Conservation (phyloP, 2,113 vertebrate genomes). For the Mesocricetus auratus region DNA sequence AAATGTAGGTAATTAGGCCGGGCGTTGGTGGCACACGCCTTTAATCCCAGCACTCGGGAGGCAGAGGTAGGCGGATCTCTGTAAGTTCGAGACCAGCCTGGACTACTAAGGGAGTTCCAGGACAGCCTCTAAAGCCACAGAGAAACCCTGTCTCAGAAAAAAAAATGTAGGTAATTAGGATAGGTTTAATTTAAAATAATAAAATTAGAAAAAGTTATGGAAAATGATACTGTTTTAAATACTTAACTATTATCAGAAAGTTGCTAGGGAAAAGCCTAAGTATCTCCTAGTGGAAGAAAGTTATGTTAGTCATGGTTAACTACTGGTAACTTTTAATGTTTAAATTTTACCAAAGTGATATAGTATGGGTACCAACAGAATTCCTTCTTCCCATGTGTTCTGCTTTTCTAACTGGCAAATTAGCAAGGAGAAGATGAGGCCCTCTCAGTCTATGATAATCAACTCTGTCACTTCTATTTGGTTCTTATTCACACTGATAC, state of each 20-base stretch:
- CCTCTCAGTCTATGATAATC: constrained; percentile 66
- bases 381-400: constrained; percentile 57
- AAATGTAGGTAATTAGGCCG: constrained; percentile 65
- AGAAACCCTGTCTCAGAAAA: too few species aligned
- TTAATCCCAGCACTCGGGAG: too few species aligned
- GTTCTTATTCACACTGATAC: constrained; percentile 63
- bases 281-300: constrained; percentile 52
- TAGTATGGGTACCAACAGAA: constrained; percentile 75
- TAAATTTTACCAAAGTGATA: constrained; percentile 72
- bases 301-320: constrained; percentile 52
- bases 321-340: constrained; percentile 72
- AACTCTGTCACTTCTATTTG: constrained; percentile 69
- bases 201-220: constrained; percentile 75
- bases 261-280: constrained; percentile 21
- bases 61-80: too few species aligned
- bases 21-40: too few species aligned
- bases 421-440: constrained; percentile 69
- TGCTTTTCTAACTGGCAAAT: constrained; percentile 76
- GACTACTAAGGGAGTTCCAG: too few species aligned
- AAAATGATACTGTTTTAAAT: constrained; percentile 56
- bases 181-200: constrained; percentile 68
- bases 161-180: constrained; percentile 66
- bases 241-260: not conserved
- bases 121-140: too few species aligned
- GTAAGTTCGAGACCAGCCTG: too few species aligned